Base-by-base conservation (phyloP, 2,888 invertebrate genomes). In the Ophion obscuratus region DNA sequence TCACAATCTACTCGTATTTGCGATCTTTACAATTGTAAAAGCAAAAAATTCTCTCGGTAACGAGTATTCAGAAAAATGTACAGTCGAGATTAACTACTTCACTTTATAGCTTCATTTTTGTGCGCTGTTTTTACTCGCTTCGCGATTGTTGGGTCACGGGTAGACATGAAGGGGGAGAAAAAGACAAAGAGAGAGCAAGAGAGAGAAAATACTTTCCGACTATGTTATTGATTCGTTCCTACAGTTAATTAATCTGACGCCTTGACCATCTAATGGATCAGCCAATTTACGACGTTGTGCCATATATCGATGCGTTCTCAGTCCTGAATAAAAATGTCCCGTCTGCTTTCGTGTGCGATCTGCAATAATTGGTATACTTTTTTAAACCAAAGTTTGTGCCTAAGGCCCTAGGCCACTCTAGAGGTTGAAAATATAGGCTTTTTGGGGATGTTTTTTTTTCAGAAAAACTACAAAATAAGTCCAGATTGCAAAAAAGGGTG, bases 211-310 rank as follows among this genome's bases (percentile, higher is more conserved):
- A 36, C n/a, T 62, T 27, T 36, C 36, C 71, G 71, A 71, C 53
- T 36, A 53, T 64, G 44, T 62, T 40, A 70, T 79, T 70, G 47
- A 62, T 27, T 66, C 20, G 36, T 36, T 73, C 40, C 7, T 57
- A 66, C 57, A 17, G 20, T 24, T 73, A 57, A 80, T 80, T 73
- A 24, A 31, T 40, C 17, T 73, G 53, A 62, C 31, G 73, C 66
- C 57, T 64, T 10, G 31, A 17, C 14, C 17, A 17, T 53, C 53
- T 17, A 53, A 17, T 53, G 53, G 17, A 53, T 53, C 17, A 53
- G 53, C 17, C 14, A 53, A 17, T 53, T 53, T 14, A 53, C 40
- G 17, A 53, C 17, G 53, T 53, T 53, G 40, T 1, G 40, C 53
- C 53, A 17, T 53, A 4, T 14, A 53, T 17, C 53, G 53, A 53